Conservation (phyloP, 1,140 invertebrate species). For the Drosophila cardini region DNA sequence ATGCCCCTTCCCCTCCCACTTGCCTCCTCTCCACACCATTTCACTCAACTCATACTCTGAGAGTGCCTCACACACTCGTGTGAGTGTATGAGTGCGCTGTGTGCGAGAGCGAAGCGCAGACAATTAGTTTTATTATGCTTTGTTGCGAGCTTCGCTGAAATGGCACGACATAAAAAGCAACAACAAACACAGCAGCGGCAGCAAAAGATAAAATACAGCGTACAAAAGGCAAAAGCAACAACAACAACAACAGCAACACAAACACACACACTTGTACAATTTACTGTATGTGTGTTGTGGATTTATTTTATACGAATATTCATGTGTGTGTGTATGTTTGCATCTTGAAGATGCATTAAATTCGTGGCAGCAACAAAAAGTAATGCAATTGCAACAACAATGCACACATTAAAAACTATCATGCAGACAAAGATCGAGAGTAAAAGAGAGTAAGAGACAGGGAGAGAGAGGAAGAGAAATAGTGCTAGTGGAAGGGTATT, state of each 20-base stretch:
- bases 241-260: constrained; percentile 41
- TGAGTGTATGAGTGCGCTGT: constrained; percentile 42
- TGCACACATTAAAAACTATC: constrained; percentile 26
- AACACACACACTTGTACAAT: constrained; percentile 34
- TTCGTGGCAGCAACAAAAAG: constrained; percentile 57
- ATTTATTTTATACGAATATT: constrained; percentile 18
- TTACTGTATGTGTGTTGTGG: constrained; percentile 13
- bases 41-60: constrained; percentile 23
- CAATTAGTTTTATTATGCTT: constrained; percentile 84
- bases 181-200: constrained; percentile 45
- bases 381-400: constrained; percentile 42
- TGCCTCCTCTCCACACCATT: constrained; percentile 2
- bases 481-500: too few species aligned
- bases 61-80: constrained; percentile 1
- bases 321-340: constrained; percentile 46
- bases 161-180: constrained; percentile 80
- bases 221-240: constrained; percentile 36
- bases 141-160: constrained; percentile 83
- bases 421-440: constrained; percentile 9
- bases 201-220: constrained; percentile 62
- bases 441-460: not conserved
- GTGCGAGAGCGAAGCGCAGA: constrained; percentile 80
- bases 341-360: constrained; percentile 74
- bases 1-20: constrained; percentile 10
- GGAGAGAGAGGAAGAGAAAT: constrained; percentile 2